These are phyloP conservation scores for Cyclophora albipunctata DNA, from an alignment of 2,888 invertebrate species.

Conservation along the genomic window DNA sequence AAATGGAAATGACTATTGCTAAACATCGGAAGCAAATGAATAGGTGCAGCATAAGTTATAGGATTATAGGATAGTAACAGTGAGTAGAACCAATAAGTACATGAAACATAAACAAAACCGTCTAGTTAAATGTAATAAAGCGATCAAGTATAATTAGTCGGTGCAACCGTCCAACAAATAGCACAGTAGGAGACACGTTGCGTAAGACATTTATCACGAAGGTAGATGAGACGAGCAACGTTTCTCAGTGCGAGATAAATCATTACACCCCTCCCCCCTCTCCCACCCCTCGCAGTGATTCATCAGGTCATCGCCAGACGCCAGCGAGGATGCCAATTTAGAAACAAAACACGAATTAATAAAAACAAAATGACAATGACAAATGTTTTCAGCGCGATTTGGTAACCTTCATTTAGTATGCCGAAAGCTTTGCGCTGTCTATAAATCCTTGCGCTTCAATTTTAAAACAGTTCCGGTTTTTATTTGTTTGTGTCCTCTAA, in stretches of 20 bases:
- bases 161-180: slow-evolving; percentile 15
- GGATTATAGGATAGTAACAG: too few species aligned
- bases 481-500: background rate
- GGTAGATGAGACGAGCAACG: slow-evolving; percentile 43
- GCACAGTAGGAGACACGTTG: slow-evolving; percentile 20
- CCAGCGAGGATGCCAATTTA: slow-evolving; percentile 20
- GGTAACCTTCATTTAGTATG: slow-evolving; percentile 15
- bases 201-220: slow-evolving; percentile 55
- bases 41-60: too few species aligned
- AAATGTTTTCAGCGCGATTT: slow-evolving; percentile 11
- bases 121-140: slow-evolving; percentile 12
- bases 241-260: slow-evolving; percentile 52
- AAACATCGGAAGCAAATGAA: too few species aligned
- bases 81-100: too few species aligned
- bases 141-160: slow-evolving; percentile 16
- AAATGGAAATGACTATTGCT: too few species aligned
- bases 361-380: slow-evolving; percentile 22
- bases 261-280: slow-evolving; percentile 38
- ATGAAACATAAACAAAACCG: background rate
- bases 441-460: slow-evolving; percentile 14
- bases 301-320: slow-evolving; percentile 39
- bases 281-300: slow-evolving; percentile 31
- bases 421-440: slow-evolving; percentile 8
- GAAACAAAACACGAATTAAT: slow-evolving; percentile 24
- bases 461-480: slow-evolving; percentile 13